A percentile compares a stretch with the other conserved stretches of the same genome.
Evolutionary conservation across 1,140 invertebrate genomes (phyloP).

Genomic region (Pygmarrhopalites habei): DNA sequence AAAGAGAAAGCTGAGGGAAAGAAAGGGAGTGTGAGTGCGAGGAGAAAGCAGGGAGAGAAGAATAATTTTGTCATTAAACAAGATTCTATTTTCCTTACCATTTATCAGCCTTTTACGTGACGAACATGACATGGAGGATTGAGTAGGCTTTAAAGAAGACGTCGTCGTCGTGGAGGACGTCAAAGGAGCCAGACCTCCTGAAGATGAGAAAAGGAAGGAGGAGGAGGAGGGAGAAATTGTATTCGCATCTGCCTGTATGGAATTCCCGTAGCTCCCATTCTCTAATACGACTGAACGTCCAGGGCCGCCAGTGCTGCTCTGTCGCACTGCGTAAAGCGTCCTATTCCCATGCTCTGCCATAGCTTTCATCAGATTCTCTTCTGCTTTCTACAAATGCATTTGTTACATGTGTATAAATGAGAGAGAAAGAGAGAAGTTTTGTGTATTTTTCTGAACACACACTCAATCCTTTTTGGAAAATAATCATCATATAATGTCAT

Average conservation of each 20-base stretch:
- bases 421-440: no score
- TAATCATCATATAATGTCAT: no score
- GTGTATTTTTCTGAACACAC: no score
- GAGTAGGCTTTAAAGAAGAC: neutral
- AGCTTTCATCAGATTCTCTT: slow-evolving; percentile 34
- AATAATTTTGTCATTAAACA: neutral
- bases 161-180: neutral
- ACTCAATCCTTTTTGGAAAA: no score
- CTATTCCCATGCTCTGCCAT: slow-evolving; percentile 27
- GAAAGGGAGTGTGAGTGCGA: neutral
- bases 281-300: slow-evolving; percentile 14
- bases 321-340: slow-evolving; percentile 39
- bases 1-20: neutral
- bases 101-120: slow-evolving; percentile 32
- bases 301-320: no score
- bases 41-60: neutral
- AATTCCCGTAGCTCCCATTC: slow-evolving; percentile 30
- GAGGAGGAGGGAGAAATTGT: neutral
- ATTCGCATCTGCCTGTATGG: slow-evolving; percentile 25
- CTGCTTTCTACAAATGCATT: slow-evolving; percentile 32
- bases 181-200: no score
- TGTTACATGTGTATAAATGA: no score
- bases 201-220: neutral
- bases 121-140: slow-evolving; percentile 26
- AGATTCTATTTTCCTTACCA: slow-evolving; percentile 16